These are phyloP conservation scores for Oxyura jamaicensis DNA, from an alignment of 2,113 vertebrate genomes.

Conservation along the genomic window DNA sequence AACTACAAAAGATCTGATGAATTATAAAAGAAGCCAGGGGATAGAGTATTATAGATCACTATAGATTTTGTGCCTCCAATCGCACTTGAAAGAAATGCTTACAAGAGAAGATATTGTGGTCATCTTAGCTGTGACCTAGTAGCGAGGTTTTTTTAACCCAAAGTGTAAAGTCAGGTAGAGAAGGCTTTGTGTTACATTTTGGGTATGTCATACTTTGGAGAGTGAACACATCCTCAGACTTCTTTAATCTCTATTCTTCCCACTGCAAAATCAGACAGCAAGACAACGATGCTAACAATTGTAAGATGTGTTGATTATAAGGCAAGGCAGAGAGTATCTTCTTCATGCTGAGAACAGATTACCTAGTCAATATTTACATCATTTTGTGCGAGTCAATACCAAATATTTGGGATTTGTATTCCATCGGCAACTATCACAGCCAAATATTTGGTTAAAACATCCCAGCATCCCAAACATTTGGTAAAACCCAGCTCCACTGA, in stretches of 20 bases:
- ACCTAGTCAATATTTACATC: slow-evolving; percentile 15
- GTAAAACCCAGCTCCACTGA: not conserved
- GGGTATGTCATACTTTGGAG: not conserved
- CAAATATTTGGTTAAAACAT: slow-evolving; percentile 10
- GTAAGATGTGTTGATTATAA: not conserved
- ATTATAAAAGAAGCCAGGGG: slow-evolving; percentile 32
- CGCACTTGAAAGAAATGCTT: not conserved
- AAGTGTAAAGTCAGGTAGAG: not conserved
- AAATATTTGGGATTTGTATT: slow-evolving; percentile 3
- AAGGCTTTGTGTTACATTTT: accelerated
- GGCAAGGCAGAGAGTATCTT: not conserved
- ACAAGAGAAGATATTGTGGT: not conserved
- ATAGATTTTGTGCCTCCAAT: not conserved
- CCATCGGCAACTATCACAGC: not conserved
- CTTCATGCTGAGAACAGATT: not conserved
- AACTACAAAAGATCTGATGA: slow-evolving; percentile 6
- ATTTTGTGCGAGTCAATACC: not conserved
- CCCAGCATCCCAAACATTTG: not conserved
- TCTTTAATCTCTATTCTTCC: not conserved
- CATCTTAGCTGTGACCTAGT: not conserved
- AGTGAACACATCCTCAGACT: not conserved
- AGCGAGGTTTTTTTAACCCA: not conserved
- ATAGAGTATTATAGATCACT: not conserved
- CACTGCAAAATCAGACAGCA: not conserved
- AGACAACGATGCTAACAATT: not conserved